These are phyloP conservation scores for Uropetala carovei DNA, from an alignment of 2,888 invertebrate species.

Conservation along the genomic window DNA sequence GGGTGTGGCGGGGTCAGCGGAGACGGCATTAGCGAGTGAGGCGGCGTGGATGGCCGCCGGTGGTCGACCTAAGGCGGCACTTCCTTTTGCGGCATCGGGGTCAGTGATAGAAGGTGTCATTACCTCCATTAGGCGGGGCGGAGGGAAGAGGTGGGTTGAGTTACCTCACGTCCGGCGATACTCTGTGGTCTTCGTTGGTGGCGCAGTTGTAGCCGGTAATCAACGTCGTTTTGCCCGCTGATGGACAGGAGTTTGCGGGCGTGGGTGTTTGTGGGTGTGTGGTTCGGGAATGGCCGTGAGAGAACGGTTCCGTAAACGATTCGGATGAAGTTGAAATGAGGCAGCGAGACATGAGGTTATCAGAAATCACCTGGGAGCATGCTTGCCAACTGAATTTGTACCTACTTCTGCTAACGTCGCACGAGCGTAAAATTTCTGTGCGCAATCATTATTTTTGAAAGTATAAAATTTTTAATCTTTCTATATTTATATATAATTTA, in stretches of 20 bases:
- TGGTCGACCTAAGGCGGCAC: slow-evolving; percentile 3
- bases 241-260: background rate
- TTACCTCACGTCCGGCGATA: slow-evolving; percentile 34
- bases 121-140: background rate
- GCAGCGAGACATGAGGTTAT: no score
- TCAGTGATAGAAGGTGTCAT: slow-evolving; percentile 8
- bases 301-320: background rate
- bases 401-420: no score
- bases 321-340: no score
- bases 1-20: no score
- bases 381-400: no score
- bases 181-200: slow-evolving; percentile 31
- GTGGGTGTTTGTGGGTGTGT: background rate
- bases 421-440: no score
- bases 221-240: slow-evolving; percentile 17
- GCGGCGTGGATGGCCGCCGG: background rate
- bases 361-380: no score
- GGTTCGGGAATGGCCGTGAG: background rate
- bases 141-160: background rate
- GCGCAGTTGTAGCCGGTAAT: slow-evolving; percentile 17
- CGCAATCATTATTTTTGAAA: no score
- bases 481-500: no score
- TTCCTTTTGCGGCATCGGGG: background rate
- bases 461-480: no score
- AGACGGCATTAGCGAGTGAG: no score